These are phyloP conservation scores for Syrrhaptes paradoxus DNA, from an alignment of 2,113 vertebrate species.

Conservation along the genomic window DNA sequence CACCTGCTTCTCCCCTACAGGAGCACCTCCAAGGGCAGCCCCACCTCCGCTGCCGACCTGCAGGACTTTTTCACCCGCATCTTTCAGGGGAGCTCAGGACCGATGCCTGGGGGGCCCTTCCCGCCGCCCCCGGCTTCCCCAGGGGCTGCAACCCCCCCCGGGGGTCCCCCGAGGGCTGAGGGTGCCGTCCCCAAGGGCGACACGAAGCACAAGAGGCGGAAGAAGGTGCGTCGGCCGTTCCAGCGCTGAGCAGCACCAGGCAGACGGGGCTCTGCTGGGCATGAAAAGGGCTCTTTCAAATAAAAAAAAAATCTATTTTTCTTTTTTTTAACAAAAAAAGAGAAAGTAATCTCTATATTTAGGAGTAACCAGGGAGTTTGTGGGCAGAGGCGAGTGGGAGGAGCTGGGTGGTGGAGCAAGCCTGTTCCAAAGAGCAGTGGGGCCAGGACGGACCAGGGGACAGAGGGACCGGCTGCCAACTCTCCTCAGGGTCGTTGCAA, in stretches of 20 bases:
- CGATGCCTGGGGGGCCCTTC: slow-evolving; percentile 83
- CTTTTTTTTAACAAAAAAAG: background rate
- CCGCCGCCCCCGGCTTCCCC: slow-evolving; percentile 73
- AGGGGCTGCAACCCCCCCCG: slow-evolving; percentile 34
- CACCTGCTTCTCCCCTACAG: slow-evolving; percentile 35
- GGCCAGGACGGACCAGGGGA: background rate
- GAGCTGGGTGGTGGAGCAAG: background rate
- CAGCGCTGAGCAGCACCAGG: slow-evolving; percentile 79
- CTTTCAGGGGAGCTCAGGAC: slow-evolving; percentile 84
- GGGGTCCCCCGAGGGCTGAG: slow-evolving; percentile 74
- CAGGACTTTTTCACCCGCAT: slow-evolving; percentile 89
- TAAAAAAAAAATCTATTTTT: slow-evolving; percentile 7
- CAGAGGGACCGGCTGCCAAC: background rate
- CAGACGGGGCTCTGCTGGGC: background rate
- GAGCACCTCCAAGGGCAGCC: slow-evolving; percentile 73
- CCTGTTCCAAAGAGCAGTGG: background rate
- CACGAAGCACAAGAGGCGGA: slow-evolving; percentile 83
- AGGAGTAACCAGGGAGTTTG: background rate
- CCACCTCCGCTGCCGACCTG: slow-evolving; percentile 82
- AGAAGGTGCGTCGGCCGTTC: slow-evolving; percentile 90
- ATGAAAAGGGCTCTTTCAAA: slow-evolving; percentile 44
- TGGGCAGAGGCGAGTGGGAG: background rate
- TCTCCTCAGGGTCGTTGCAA: background rate
- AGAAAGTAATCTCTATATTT: background rate
- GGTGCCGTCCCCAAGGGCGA: slow-evolving; percentile 71